A percentile compares a stretch with the other conserved stretches of the same genome.
Evolutionary conservation across 2,888 invertebrate species (phyloP).

Genomic region (Ctena decussata): DNA sequence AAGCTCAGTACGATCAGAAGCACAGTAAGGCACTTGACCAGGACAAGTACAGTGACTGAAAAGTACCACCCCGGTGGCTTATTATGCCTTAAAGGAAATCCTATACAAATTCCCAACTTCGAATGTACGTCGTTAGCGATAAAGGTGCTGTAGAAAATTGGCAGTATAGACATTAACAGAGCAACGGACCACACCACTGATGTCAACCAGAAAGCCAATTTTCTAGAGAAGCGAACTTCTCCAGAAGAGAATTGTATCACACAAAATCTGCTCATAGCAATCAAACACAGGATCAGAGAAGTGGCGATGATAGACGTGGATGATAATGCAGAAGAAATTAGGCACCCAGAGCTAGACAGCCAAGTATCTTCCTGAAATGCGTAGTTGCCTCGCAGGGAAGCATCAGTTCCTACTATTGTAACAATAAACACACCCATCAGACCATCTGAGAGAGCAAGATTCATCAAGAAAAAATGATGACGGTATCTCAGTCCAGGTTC

Average conservation of each 20-base stretch:
- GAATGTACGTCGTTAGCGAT: neutral
- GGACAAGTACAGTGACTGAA: neutral
- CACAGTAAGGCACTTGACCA: neutral
- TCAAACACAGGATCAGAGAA: slow-evolving; percentile 89
- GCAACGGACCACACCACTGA: neutral
- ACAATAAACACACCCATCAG: slow-evolving; percentile 38
- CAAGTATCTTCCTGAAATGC: slow-evolving; percentile 63
- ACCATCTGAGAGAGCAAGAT: slow-evolving; percentile 54
- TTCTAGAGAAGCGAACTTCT: slow-evolving; percentile 61
- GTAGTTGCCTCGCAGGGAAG: slow-evolving; percentile 55
- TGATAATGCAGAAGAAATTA: slow-evolving; percentile 63
- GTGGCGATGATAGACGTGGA: slow-evolving; percentile 89
- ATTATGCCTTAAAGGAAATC: neutral
- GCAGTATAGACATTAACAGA: neutral
- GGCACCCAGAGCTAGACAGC: slow-evolving; percentile 63
- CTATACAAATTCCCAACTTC: neutral
- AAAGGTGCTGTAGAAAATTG: neutral
- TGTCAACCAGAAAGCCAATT: neutral
- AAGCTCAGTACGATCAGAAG: neutral
- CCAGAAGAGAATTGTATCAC: slow-evolving; percentile 89
- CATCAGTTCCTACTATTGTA: slow-evolving; percentile 69
- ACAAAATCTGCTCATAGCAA: slow-evolving; percentile 90
- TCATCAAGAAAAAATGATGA: slow-evolving; percentile 50
- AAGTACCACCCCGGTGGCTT: neutral
- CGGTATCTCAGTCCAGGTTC: neutral